Evolutionary conservation across 2,888 invertebrate genomes (phyloP).

Genomic region (Xylota sylvarum): DNA sequence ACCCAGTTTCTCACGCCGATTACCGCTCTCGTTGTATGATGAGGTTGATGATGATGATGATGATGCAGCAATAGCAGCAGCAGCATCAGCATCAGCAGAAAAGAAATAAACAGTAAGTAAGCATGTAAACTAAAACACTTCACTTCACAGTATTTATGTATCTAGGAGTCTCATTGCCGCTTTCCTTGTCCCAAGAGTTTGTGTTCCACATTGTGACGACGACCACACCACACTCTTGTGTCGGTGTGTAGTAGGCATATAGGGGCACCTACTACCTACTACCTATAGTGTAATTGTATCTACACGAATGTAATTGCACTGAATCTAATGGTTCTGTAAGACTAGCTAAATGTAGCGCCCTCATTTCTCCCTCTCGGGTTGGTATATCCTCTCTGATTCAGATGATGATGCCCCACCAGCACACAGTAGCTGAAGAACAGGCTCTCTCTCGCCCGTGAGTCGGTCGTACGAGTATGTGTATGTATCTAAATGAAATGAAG

Average conservation of each 20-base stretch:
- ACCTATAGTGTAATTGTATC: conserved; percentile 17
- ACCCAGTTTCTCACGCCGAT: conserved; percentile 74
- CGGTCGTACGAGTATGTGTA: not conserved
- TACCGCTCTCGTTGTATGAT: conserved; percentile 64
- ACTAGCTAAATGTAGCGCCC: conserved; percentile 73
- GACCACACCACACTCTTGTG: not conserved
- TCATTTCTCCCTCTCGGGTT: conserved; percentile 62
- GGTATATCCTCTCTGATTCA: conserved; percentile 46
- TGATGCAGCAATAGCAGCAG: conserved; percentile 40
- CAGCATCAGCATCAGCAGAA: conserved; percentile 39
- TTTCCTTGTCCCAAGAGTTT: conserved; percentile 68
- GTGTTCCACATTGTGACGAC: conserved; percentile 60
- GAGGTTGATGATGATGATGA: conserved; percentile 2
- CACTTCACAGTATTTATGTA: conserved; percentile 58
- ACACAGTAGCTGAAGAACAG: conserved; percentile 31
- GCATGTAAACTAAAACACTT: conserved; percentile 73
- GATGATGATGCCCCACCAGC: conserved; percentile 37
- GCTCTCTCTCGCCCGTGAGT: conserved; percentile 11
- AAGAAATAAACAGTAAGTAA: conserved; percentile 37
- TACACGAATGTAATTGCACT: conserved; percentile 67
- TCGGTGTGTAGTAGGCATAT: conserved; percentile 7
- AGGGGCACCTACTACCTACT: conserved; percentile 8
- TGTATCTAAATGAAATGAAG: conserved; percentile 60
- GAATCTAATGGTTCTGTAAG: conserved; percentile 73
- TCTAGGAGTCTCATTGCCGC: conserved; percentile 61